Conservation (phyloP, 2,797 vertebrate genomes). For the Apodemus agrarius region DNA sequence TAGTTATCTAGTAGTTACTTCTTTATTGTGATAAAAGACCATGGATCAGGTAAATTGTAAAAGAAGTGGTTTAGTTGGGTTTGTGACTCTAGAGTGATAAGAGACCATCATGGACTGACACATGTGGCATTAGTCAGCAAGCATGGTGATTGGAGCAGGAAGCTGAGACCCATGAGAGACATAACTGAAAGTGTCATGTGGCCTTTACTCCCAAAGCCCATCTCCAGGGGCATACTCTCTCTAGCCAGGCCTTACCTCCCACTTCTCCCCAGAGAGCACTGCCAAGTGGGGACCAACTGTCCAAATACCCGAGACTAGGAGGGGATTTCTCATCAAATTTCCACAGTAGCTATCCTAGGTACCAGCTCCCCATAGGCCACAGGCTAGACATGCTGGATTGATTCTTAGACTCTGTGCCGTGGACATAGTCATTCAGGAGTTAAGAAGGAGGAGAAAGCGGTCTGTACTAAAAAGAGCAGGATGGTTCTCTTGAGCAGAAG, state of each 20-base stretch:
- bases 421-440: background rate
- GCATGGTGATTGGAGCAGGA: background rate
- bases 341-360: background rate
- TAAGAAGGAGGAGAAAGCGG: background rate
- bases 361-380: background rate
- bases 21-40: background rate
- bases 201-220: background rate
- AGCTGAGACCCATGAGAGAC: background rate
- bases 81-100: background rate
- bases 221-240: background rate
- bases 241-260: background rate
- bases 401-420: background rate
- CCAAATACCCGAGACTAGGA: background rate
- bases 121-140: background rate
- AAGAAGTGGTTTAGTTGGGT: background rate
- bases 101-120: background rate
- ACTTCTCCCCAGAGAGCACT: background rate
- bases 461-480: background rate
- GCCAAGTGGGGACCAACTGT: background rate
- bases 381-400: background rate
- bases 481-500: background rate
- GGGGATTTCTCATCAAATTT: background rate
- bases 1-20: background rate
- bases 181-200: background rate
- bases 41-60: background rate